Percentiles rank a stretch among this genome's conserved stretches.
phyloP scores from a whole-genome alignment of 2,888 invertebrate species.

The Myopa tessellatipennis region DNA sequence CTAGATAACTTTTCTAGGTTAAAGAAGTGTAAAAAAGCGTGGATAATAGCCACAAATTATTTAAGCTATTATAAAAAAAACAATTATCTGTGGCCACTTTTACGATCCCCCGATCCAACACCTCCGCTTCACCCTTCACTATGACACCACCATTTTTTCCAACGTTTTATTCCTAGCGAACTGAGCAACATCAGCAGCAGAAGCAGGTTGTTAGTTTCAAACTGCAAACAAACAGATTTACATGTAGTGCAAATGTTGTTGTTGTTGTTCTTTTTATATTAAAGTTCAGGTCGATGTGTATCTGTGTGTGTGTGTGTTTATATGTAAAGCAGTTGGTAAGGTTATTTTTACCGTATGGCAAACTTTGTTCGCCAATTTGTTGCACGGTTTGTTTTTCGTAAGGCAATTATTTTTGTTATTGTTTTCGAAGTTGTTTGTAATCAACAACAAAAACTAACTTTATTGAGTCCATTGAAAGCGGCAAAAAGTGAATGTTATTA shows the following conservation, averaged over 20 bases:
- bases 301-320: not conserved
- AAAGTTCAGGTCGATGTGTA: not conserved
- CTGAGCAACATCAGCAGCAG: not conserved
- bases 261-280: not conserved
- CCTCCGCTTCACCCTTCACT: no score
- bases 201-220: not conserved
- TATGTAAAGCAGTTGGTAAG: not conserved
- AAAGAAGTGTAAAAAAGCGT: not conserved
- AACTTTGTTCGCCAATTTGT: conserved; percentile 26
- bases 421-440: no score
- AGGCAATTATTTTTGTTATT: no score
- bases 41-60: not conserved
- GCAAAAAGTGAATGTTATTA: no score
- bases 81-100: not conserved
- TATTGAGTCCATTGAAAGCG: no score
- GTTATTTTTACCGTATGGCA: conserved; percentile 8
- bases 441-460: no score
- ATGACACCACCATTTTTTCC: no score
- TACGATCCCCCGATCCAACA: not conserved
- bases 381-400: conserved; percentile 7
- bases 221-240: not conserved
- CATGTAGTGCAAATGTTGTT: not conserved
- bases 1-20: not conserved
- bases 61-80: not conserved
- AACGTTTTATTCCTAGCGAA: not conserved